Percentiles rank a stretch among this genome's conserved stretches.
Evolutionary conservation across 2,888 invertebrate species (phyloP).

Genomic region (Prosopocoilus inquinatus): DNA sequence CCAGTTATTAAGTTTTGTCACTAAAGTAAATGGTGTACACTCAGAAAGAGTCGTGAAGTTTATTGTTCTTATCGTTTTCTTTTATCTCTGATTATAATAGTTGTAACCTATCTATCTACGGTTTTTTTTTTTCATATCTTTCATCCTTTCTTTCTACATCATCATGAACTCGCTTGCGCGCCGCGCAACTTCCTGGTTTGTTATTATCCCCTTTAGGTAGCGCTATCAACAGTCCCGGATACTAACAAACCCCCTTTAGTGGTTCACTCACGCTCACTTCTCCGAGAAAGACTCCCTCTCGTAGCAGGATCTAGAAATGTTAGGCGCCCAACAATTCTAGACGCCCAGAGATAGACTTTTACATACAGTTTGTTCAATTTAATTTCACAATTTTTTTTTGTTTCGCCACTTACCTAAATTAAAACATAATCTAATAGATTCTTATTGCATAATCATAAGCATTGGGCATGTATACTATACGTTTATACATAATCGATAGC

Average conservation of each 20-base stretch:
- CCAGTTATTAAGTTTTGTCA: slow-evolving; percentile 30
- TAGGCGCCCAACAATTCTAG: slow-evolving; percentile 1
- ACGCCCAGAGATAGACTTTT: slow-evolving; percentile 4
- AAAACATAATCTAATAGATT: no score
- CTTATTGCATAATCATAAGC: no score
- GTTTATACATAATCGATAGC: no score
- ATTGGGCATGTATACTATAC: no score
- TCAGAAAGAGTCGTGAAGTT: slow-evolving; percentile 23
- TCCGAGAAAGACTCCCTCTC: no score
- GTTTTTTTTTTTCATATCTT: slow-evolving; percentile 9
- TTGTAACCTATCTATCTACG: slow-evolving; percentile 25
- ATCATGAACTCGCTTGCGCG: slow-evolving; percentile 3
- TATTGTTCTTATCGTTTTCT: slow-evolving; percentile 15
- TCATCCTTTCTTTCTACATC: no score
- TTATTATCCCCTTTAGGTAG: slow-evolving; percentile 13
- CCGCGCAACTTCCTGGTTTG: slow-evolving; percentile 11
- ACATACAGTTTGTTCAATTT: slow-evolving; percentile 14
- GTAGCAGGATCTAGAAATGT: slow-evolving; percentile 3
- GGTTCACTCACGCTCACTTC: no score
- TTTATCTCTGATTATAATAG: slow-evolving; percentile 22
- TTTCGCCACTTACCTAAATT: no score
- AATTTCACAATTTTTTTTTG: not conserved
- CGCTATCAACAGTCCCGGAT: slow-evolving; percentile 8
- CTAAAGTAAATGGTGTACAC: slow-evolving; percentile 25
- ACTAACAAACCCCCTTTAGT: slow-evolving; percentile 7